Evolutionary conservation across 2,888 invertebrate genomes (phyloP).

Genomic region (Drosophila diplacantha): DNA sequence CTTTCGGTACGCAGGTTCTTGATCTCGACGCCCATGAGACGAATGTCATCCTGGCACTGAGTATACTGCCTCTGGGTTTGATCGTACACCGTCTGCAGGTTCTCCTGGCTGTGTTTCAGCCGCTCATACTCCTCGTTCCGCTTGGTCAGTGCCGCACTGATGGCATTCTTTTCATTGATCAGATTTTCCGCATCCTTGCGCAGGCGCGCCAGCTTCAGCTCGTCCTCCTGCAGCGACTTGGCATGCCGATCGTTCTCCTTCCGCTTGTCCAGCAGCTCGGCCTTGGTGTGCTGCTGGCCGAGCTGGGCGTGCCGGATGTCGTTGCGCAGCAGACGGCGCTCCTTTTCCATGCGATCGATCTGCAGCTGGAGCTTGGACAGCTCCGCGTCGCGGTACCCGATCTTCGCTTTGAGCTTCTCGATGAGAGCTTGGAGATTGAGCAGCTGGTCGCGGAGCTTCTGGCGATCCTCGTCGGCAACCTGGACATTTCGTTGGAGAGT

Average conservation of each 20-base stretch:
- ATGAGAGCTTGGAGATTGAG: constrained; percentile 79
- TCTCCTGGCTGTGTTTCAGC: constrained; percentile 88
- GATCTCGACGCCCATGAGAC: constrained; percentile 90
- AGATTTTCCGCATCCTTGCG: constrained; percentile 86
- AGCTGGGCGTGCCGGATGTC: constrained; percentile 77
- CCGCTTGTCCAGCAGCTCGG: constrained; percentile 75
- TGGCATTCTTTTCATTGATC: constrained; percentile 87
- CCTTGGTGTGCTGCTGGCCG: constrained; percentile 75
- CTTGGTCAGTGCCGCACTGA: constrained; percentile 89
- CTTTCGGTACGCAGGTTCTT: constrained; percentile 87
- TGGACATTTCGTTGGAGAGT: constrained; percentile 85
- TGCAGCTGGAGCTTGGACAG: constrained; percentile 85
- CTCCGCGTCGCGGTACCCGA: constrained; percentile 85
- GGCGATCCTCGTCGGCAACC: constrained; percentile 83
- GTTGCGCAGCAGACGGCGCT: constrained; percentile 82
- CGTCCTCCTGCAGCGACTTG: constrained; percentile 85
- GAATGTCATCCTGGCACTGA: constrained; percentile 89
- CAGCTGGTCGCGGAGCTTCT: constrained; percentile 85
- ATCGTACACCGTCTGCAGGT: constrained; percentile 87
- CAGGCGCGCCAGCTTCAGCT: constrained; percentile 83
- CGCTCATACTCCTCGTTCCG: constrained; percentile 89
- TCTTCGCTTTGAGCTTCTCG: constrained; percentile 79
- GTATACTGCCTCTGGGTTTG: constrained; percentile 85
- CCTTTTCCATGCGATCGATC: constrained; percentile 84
- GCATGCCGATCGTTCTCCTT: constrained; percentile 80